Conservation (phyloP, 1,140 invertebrate species). For the Heliconius hermathena region DNA sequence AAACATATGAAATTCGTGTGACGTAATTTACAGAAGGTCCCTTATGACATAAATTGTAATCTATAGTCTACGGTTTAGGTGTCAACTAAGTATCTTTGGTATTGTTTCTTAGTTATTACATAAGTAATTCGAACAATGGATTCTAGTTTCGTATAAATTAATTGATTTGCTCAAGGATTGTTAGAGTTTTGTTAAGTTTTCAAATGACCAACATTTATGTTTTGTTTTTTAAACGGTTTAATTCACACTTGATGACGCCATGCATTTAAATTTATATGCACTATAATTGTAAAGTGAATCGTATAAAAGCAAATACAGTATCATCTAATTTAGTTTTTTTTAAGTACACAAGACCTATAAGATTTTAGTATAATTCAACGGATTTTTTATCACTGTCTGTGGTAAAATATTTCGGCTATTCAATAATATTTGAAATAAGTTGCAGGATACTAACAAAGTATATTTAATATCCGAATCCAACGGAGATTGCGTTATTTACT, state of each 20-base stretch:
- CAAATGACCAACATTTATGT: conserved; percentile 39
- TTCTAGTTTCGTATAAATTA: conserved; percentile 46
- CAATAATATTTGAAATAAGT: no score
- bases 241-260: conserved; percentile 32
- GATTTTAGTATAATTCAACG: no score
- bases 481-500: no score
- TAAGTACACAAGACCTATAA: no score
- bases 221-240: conserved; percentile 44
- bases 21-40: no score
- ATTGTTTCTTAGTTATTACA: conserved; percentile 24
- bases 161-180: conserved; percentile 64
- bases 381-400: no score
- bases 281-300: conserved; percentile 9
- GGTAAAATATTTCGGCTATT: no score
- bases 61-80: conserved; percentile 12
- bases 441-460: no score
- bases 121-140: conserved; percentile 54
- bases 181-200: conserved; percentile 50
- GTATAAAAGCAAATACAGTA: no score
- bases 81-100: conserved; percentile 23
- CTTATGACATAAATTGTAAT: neutral
- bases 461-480: no score
- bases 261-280: conserved; percentile 35
- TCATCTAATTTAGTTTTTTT: no score
- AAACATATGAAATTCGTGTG: conserved; percentile 20